Conservation (phyloP, 2,113 vertebrate genomes). For the Halichoerus grypus region DNA sequence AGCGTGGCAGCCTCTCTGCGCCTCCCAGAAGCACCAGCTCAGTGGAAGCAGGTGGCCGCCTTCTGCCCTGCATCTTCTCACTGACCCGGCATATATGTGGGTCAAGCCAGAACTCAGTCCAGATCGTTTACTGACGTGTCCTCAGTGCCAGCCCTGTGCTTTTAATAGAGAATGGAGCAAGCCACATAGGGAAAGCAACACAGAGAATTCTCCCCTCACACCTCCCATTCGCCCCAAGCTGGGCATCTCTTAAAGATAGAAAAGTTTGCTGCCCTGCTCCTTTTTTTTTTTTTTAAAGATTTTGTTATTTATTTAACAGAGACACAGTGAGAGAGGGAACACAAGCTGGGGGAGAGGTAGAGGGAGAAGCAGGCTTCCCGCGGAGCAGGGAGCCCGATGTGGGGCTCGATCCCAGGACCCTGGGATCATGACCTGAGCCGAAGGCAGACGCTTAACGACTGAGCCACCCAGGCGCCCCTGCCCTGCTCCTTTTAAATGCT, state of each 20-base stretch:
- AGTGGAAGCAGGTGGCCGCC: background rate
- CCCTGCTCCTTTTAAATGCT: background rate
- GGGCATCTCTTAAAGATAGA: background rate
- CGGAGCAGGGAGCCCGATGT: too few relatives aligned
- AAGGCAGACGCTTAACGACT: too few relatives aligned
- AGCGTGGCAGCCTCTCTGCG: background rate
- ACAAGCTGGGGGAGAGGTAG: too few relatives aligned
- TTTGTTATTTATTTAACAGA: too few relatives aligned
- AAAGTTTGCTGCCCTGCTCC: background rate
- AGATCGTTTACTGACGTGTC: background rate
- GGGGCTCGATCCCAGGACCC: too few relatives aligned
- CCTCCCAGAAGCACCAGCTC: background rate
- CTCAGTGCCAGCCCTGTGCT: background rate
- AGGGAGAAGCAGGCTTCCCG: too few relatives aligned
- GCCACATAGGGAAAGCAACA: background rate
- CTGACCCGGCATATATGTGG: accelerated
- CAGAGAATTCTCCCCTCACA: background rate
- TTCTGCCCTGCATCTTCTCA: background rate
- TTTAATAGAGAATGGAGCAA: background rate
- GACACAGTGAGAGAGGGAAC: too few relatives aligned
- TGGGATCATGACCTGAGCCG: too few relatives aligned
- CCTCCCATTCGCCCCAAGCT: background rate
- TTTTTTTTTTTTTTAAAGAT: too few relatives aligned
- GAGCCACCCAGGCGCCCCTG: too few relatives aligned
- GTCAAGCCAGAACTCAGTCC: background rate